Evolutionary conservation across 2,888 invertebrate genomes (phyloP), one percentile per base, ranked within the genome.

Genomic region (Leucoptera coffeella): DNA sequence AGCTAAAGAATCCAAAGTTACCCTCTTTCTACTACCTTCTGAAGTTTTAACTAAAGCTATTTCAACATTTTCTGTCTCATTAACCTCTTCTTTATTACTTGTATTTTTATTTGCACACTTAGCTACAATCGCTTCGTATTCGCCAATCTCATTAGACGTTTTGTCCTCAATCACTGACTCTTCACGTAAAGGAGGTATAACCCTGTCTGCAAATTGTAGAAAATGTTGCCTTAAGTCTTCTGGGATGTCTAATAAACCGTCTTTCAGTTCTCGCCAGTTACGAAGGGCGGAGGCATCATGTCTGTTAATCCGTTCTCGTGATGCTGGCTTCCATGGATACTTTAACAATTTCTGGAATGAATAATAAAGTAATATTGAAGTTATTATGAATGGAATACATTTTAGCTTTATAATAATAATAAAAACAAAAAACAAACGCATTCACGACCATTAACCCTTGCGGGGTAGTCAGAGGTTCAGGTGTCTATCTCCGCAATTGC

Each of bases 211-310:
- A 41, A 86, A 88, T 45, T 82, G 82, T 0, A 71, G 45, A 23
- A 86, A 65, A 50, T 85, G 85, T 34, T 74, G 43, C 23, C 48
- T 43, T 12, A 85, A 34, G 2, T 64, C 47, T 12, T 60, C 41
- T 15, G 67, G 41, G 32, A 71, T 58, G 25, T 65, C 47, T 9
- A 82, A 37, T 32, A 74, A 51, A 5, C 77, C 78, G 15, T 69
- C 52, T 34, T 73, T 75, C 6, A 84, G 69, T 33, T 73, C 56
- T 28, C 71, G 57, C 88, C 88, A 88, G 50, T 88, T 87, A 34
- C 73, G 57, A 41, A 78, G 57, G 0, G 82, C 86, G 2, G 57
- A 56, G 28, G 61, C 55, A 40, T 88, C 87, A 41, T 87, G 86
- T 6, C 72, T 62, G 20, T 64, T 48, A 14, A 85, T 77, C 23